Evolutionary conservation across 2,888 invertebrate genomes (phyloP).

Genomic region (Argyresthia albistria): DNA sequence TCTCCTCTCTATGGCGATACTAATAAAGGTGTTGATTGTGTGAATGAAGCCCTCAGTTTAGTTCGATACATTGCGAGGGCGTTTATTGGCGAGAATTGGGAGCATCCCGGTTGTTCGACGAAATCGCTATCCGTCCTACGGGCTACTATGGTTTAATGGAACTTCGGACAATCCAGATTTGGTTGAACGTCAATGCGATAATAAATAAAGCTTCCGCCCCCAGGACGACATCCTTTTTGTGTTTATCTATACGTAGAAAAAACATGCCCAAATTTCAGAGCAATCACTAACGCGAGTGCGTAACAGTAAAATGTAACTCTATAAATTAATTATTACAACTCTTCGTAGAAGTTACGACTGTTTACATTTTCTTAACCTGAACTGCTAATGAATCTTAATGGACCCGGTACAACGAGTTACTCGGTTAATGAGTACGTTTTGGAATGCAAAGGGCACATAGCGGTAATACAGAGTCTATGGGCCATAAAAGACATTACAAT

Average conservation of each 20-base stretch:
- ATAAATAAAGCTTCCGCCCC: constrained; percentile 36
- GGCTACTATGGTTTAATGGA: constrained; percentile 43
- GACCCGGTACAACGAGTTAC: neutral
- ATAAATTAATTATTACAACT: neutral
- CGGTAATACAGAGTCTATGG: constrained; percentile 1
- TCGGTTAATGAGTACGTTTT: constrained; percentile 3
- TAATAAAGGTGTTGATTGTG: constrained; percentile 45
- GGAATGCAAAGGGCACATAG: constrained; percentile 2
- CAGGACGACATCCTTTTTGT: constrained; percentile 4
- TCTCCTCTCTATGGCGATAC: constrained; percentile 34
- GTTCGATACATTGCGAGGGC: constrained; percentile 53
- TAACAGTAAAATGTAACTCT: neutral
- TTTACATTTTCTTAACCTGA: neutral
- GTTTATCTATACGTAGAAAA: neutral
- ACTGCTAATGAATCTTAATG: constrained; percentile 4
- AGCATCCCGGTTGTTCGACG: constrained; percentile 67
- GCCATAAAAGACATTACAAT: constrained; percentile 3
- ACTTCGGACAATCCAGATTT: constrained; percentile 30
- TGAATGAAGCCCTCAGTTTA: constrained; percentile 30
- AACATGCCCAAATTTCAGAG: neutral
- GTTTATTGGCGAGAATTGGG: constrained; percentile 70
- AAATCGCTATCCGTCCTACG: constrained; percentile 64
- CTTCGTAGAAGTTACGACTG: neutral
- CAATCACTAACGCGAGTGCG: neutral
- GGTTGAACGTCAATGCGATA: constrained; percentile 41